Base-by-base conservation (phyloP, 2,113 vertebrate species). In the Struthio camelus region DNA sequence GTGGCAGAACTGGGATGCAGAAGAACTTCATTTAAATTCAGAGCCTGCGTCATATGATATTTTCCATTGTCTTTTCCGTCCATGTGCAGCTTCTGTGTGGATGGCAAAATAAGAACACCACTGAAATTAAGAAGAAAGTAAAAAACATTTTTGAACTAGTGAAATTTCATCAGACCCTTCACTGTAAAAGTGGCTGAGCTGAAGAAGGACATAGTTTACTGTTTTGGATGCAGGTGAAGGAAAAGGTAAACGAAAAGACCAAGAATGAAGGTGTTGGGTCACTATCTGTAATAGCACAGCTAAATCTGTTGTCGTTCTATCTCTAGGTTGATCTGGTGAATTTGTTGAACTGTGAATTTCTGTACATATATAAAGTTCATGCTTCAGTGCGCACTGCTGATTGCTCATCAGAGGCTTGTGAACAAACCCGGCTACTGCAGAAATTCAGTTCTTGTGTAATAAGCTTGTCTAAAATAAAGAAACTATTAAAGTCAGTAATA, bases 261-360 rank as follows among this genome's bases (percentile, higher is more conserved):
- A 95, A 85, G 92, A 97, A 88, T 80, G 85, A 89, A 90, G 91
- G 92, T 91, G 71, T 92, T 94, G 76, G 95, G 92, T 97, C 89
- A 89, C 94, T 97, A 88, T 97, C 96, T 96, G 80, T 96, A 94
- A 96, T 96, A 97, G 93, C 95, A 95, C 75, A 94, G 94, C 96
- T 96, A 93, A 96, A 97, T 96, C 96, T 91, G 94, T 85, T 96
- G 86, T 96, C 96, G 89, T 94, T 97, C 95, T 48, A 61, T 94
- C 95, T 97, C 64, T 80, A 86, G 87, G 61, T 34, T 95, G 92
- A 97, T 97, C 53, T 96, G 91, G 92, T 69, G 92, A 95, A 91
- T 96, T 88, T 94, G 93, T 92, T 95, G 95, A 96, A 93, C 90
- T 97, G 77, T 92, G 95, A 96, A 95, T 96, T 97, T 97, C 94